phyloP scores from a whole-genome alignment of 2,113 vertebrate species.

The Galeopterus variegatus region DNA sequence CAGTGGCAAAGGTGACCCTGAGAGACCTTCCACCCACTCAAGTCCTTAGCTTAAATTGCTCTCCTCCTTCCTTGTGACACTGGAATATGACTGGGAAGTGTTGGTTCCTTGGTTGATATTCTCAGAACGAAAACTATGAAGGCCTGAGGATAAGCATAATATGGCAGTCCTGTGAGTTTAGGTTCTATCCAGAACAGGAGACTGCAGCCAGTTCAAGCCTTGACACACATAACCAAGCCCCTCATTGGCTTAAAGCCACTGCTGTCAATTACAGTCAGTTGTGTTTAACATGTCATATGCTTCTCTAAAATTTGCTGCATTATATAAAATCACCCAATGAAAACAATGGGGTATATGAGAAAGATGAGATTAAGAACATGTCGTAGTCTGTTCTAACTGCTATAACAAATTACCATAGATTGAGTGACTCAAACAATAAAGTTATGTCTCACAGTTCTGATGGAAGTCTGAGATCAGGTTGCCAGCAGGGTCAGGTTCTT shows the following conservation, averaged over 20 bases:
- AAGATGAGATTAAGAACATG: not conserved
- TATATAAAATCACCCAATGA: not conserved
- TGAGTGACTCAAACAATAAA: not conserved
- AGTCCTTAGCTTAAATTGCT: not conserved
- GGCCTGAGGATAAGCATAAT: not conserved
- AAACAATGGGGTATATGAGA: not conserved
- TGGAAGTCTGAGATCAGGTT: not conserved
- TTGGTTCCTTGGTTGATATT: not conserved
- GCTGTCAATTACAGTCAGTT: not conserved
- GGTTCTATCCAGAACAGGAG: not conserved
- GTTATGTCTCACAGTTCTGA: not conserved
- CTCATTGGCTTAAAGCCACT: not conserved
- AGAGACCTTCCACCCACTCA: not conserved
- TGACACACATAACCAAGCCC: not conserved
- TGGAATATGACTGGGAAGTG: accelerated
- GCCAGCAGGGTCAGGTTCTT: not conserved
- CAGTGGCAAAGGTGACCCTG: not conserved
- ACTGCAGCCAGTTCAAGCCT: not conserved
- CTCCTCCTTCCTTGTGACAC: no score
- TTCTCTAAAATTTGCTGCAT: not conserved
- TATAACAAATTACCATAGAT: not conserved
- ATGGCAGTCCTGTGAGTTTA: not conserved
- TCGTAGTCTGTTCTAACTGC: no score
- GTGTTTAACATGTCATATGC: not conserved
- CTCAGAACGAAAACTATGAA: not conserved